Conservation (phyloP, 2,888 invertebrate genomes). For the Clivina fossor region DNA sequence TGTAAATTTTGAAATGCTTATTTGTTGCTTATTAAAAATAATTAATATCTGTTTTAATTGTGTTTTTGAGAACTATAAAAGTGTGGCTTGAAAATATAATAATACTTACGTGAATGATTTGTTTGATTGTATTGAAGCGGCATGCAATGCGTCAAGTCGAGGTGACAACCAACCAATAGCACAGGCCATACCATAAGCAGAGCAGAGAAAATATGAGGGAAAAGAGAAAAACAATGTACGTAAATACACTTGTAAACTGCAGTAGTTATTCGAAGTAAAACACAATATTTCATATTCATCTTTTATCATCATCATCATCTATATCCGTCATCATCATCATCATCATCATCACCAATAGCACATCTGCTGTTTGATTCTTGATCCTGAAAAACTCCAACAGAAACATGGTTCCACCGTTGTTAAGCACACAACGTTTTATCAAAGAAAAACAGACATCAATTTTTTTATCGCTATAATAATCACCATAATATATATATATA, state of each 20-base stretch:
- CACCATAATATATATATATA: too few relatives aligned
- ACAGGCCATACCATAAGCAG: slow-evolving; percentile 76
- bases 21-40: slow-evolving; percentile 2
- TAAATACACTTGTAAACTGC: slow-evolving; percentile 58
- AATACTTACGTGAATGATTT: slow-evolving; percentile 76
- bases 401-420: slow-evolving; percentile 26
- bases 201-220: slow-evolving; percentile 78
- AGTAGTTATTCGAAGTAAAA: slow-evolving; percentile 44
- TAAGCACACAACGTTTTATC: slow-evolving; percentile 11
- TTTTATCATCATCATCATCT: slow-evolving; percentile 23
- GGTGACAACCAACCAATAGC: slow-evolving; percentile 51
- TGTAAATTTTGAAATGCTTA: slow-evolving; percentile 10
- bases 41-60: slow-evolving; percentile 3
- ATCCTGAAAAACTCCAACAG: slow-evolving; percentile 33
- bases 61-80: slow-evolving; percentile 12
- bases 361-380: slow-evolving; percentile 13
- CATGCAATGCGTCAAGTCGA: slow-evolving; percentile 71
- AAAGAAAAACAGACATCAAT: slow-evolving; percentile 1
- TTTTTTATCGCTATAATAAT: background rate
- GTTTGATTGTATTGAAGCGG: slow-evolving; percentile 71
- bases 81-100: slow-evolving; percentile 43
- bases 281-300: slow-evolving; percentile 35
- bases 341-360: slow-evolving; percentile 30
- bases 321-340: slow-evolving; percentile 15
- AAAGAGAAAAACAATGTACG: slow-evolving; percentile 73